Evolutionary conservation across 2,113 vertebrate species (phyloP), one percentile per base, ranked within the genome.

Genomic region (Ameiurus melas): DNA sequence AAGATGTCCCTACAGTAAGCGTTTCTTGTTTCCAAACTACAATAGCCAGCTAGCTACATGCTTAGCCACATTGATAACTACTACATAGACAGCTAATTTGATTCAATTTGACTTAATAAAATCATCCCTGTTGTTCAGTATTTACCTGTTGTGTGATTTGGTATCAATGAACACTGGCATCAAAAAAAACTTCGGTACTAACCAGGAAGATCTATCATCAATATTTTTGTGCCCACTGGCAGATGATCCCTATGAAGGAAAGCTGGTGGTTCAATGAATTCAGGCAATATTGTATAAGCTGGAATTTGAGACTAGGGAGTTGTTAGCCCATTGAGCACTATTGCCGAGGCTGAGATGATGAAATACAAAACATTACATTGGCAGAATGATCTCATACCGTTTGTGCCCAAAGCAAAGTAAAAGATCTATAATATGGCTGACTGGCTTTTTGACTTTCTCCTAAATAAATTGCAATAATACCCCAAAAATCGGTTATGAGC

Each of bases 371-470:
- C 82, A 83, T 83, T 83, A 86, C 55, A 85, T 60, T 53, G 62
- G 33, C 57, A 62, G 57, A 86, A 77, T 62, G 71, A 86, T 78
- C 36, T 86, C 71, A 77, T 62, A 77, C 36, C 39, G 36, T 78
- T 86, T 60, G 57, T 62, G 85, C 85, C 71, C 14, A 36, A 78
- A 86, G 84, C 84, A 60, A 85, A 85, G 84, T 53, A 53, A 68
- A 68, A 84, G 53, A 57, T 75, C 68, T 85, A 43, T 85, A 73
- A 85, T 71, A 33, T 73, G n/a, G 43, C 66, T 14, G 43, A 57
- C 43, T 85, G 84, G 70, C 70, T 39, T 60, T 77, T 77, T 73
- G 33, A 60, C 71, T 58, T 78, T 78, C 36, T 60, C 25, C 25
- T 47, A 83, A 62, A 83, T 83, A 62, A 39, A 60, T 60, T 43